Evolutionary conservation across 2,888 invertebrate species (phyloP).

Genomic region (Erebia epiphron): DNA sequence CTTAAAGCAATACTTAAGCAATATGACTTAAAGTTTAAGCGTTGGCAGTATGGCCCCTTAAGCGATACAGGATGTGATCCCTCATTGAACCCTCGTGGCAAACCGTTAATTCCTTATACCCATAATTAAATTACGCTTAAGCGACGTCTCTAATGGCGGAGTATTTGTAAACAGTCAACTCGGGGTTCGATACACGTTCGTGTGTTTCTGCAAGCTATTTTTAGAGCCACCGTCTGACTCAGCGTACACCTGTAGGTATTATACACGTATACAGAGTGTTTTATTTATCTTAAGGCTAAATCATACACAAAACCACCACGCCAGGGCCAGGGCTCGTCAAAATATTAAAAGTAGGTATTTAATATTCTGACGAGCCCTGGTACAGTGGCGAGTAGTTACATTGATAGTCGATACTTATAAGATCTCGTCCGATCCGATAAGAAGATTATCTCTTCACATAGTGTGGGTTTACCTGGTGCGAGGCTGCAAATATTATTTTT

Average conservation of each 20-base stretch:
- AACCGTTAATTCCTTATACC: constrained; percentile 50
- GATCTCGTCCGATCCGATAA: too few species aligned
- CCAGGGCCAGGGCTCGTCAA: too few species aligned
- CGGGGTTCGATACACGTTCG: constrained; percentile 23
- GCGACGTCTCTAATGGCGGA: constrained; percentile 43
- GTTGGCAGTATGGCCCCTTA: not conserved
- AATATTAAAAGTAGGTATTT: too few species aligned
- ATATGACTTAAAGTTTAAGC: too few species aligned
- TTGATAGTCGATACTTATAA: too few species aligned
- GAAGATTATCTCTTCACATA: too few species aligned
- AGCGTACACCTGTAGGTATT: constrained; percentile 28
- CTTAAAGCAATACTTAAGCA: too few species aligned
- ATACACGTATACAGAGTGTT: not conserved
- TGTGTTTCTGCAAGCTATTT: constrained; percentile 41
- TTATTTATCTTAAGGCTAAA: not conserved
- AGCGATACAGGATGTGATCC: not conserved
- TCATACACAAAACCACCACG: too few species aligned
- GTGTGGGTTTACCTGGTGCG: too few species aligned
- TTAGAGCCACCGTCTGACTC: constrained; percentile 42
- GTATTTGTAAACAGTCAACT: constrained; percentile 47
- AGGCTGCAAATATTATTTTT: too few species aligned
- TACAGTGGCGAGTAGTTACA: too few species aligned
- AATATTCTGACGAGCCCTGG: too few species aligned
- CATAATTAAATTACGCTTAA: constrained; percentile 59
- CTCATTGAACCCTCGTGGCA: constrained; percentile 25